Evolutionary conservation across 2,113 vertebrate genomes (phyloP).

Genomic region (Ictalurus punctatus): DNA sequence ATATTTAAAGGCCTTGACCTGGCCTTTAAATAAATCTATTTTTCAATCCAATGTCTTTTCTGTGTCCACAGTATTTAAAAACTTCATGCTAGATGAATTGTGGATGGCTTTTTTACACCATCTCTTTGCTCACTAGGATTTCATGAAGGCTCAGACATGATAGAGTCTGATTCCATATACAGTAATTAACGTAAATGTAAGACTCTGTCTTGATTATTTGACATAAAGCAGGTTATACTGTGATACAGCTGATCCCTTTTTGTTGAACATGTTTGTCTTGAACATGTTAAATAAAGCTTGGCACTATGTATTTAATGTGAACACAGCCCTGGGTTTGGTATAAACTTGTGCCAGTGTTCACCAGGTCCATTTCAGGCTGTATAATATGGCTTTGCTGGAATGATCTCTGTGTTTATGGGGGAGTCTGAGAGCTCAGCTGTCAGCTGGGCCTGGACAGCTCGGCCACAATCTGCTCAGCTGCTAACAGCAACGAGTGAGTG

Average conservation of each 20-base stretch:
- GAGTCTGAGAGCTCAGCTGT: slow-evolving; percentile 81
- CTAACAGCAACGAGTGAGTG: slow-evolving; percentile 85
- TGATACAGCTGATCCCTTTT: not conserved
- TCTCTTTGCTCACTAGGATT: not conserved
- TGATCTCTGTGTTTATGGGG: slow-evolving; percentile 43
- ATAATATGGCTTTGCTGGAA: slow-evolving; percentile 18
- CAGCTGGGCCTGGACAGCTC: slow-evolving; percentile 76
- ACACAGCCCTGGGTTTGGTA: not conserved
- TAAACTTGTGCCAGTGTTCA: not conserved
- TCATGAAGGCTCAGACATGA: not conserved
- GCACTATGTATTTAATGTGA: not conserved
- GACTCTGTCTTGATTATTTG: not conserved
- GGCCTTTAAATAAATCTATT: not conserved
- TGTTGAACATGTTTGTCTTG: not conserved
- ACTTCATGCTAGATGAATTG: not conserved
- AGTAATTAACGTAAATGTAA: not conserved
- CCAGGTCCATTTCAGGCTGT: slow-evolving; percentile 20
- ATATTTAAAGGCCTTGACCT: not conserved
- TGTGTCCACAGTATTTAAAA: not conserved
- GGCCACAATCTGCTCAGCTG: slow-evolving; percentile 85
- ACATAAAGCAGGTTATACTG: not conserved
- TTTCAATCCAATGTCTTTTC: not conserved
- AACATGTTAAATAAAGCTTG: not conserved
- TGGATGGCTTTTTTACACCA: not conserved
- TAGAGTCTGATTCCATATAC: not conserved